Base-by-base conservation (phyloP, 1,140 invertebrate species). In the Dreissena polymorpha region DNA sequence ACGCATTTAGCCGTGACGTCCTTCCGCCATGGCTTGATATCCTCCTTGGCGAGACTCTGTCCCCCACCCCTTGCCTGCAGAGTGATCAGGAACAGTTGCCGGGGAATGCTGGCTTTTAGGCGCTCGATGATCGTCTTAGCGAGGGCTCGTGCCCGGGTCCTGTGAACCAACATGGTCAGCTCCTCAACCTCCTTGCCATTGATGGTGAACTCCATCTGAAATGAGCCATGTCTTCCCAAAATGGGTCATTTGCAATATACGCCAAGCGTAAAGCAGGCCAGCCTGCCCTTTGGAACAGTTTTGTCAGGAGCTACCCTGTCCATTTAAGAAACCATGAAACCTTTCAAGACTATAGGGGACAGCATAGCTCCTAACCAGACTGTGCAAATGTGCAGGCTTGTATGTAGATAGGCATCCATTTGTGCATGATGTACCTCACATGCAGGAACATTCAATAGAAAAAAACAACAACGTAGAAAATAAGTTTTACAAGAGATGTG, bases 1-100 rank as follows among this genome's bases (percentile, higher is more conserved):
- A 98, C 97, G 93, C 97, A 94, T 95, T 98, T 99, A 75, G 96
- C 96, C 18, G 97, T 96, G 0, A 99, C 97, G 94, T 99, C 97
- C 93, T 99, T 99, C 87, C 96, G 95, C 82, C 95, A 96, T 0
- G 98, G 94, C 92, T 97, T 97, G 12, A 99, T 94, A 72, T 95
- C 97, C 94, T 98, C 97, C 87, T 98, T 94, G 0, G 97, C 96
- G 6, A 98, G 88, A 0, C 99, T 94, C 94, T 97, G 97, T 25
- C 94, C 94, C n/a, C 95, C 95, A 0, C 97, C 95, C 55, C 94
- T 93, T 10, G 96, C 98, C 95, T 99, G 98, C 77, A 99, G 96
- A 0, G 95, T 95, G 84, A 99, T 96, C 94, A 94, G 89, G 91
- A 96, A 96, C 86, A 97, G 96, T 91, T 99, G 98, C 73, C 96